phyloP scores from a whole-genome alignment of 1,140 invertebrate species.

The Medauroidea extradentata region DNA sequence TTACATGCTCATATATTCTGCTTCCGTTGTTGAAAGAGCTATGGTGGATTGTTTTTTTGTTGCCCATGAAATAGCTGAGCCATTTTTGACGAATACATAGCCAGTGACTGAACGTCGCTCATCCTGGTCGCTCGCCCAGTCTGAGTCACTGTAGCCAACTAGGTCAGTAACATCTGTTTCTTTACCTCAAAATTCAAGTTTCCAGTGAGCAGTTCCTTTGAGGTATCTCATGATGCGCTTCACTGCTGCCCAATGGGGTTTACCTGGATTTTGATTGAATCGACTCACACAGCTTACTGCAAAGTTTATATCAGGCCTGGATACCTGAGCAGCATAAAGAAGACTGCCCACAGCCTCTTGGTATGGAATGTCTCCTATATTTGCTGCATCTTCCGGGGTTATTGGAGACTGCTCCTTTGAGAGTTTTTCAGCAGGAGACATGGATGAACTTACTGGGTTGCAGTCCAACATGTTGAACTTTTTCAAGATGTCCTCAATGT shows the following conservation, averaged over 20 bases:
- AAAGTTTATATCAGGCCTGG: conserved; percentile 43
- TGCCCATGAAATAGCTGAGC: too few species aligned
- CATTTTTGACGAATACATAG: too few species aligned
- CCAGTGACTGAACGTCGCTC: too few species aligned
- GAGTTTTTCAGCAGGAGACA: conserved; percentile 26
- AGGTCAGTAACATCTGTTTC: too few species aligned
- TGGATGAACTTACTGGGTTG: conserved; percentile 22
- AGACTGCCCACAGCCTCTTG: conserved; percentile 40
- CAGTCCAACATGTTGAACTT: conserved; percentile 26
- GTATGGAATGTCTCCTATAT: conserved; percentile 23
- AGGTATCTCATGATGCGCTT: conserved; percentile 17
- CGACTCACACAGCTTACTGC: conserved; percentile 4
- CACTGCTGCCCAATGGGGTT: conserved; percentile 14
- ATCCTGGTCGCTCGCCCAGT: too few species aligned
- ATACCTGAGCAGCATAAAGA: conserved; percentile 41
- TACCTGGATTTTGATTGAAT: conserved; percentile 5
- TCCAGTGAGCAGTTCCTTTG: conserved; percentile 12
- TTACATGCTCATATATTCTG: too few species aligned
- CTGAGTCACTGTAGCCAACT: too few species aligned
- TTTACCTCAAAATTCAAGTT: too few species aligned
- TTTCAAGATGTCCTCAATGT: conserved; percentile 12
- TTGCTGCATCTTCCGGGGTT: conserved; percentile 11
- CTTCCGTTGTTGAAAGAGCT: too few species aligned
- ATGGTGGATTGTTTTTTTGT: too few species aligned
- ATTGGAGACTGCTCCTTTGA: conserved; percentile 11